Conservation (phyloP, 2,797 vertebrate genomes). For the Atherinosoma microstoma region DNA sequence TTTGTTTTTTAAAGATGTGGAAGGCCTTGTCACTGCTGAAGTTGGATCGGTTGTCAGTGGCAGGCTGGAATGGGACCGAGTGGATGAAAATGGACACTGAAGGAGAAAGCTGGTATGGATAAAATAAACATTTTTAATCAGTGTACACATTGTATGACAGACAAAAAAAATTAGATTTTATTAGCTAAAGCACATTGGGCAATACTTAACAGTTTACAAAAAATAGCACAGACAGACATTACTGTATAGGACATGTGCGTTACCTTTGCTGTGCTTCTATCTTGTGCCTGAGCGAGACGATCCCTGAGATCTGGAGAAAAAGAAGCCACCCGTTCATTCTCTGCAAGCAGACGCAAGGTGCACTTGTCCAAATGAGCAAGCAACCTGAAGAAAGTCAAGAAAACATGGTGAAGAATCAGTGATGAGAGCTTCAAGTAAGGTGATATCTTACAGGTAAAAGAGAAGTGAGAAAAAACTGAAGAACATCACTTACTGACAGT, state of each 20-base stretch:
- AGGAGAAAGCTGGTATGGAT: constrained; percentile 86
- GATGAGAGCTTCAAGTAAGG: not conserved
- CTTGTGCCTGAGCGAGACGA: constrained; percentile 87
- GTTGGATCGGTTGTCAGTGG: constrained; percentile 97
- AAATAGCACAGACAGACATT: not conserved
- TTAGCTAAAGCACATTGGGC: too few relatives aligned
- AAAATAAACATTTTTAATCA: not conserved
- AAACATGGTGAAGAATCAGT: not conserved
- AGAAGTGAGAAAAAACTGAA: not conserved
- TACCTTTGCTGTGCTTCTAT: constrained; percentile 92
- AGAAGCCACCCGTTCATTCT: constrained; percentile 92
- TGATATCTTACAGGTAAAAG: not conserved
- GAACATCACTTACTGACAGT: constrained; percentile 89
- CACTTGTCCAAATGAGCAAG: constrained; percentile 92
- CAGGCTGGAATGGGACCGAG: constrained; percentile 98
- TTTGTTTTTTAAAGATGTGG: constrained; percentile 98
- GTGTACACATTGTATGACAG: not conserved
- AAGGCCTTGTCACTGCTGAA: constrained; percentile 95
- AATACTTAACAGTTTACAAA: not conserved
- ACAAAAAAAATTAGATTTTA: not conserved
- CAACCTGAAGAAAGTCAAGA: constrained; percentile 78
- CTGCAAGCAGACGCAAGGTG: constrained; percentile 92
- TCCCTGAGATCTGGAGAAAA: constrained; percentile 91
- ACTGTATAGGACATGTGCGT: not conserved
- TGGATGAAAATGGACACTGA: constrained; percentile 89